phyloP scores from a whole-genome alignment of 2,797 vertebrate species.

The Gymnothorax reevesii region DNA sequence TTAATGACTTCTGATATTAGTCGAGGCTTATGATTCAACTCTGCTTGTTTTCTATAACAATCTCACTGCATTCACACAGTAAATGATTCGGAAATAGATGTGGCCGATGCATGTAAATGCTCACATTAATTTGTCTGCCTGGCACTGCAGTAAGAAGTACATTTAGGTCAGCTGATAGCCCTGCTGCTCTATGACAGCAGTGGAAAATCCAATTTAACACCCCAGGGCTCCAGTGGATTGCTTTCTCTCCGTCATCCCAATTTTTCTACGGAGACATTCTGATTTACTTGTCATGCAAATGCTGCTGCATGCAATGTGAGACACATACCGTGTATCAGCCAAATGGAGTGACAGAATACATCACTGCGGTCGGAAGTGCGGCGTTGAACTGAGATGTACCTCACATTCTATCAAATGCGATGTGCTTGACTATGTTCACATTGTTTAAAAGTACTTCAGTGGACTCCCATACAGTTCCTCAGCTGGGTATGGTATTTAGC shows the following conservation, averaged over 20 bases:
- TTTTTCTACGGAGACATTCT: not conserved
- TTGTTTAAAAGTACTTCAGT: not conserved
- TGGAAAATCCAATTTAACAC: slow-evolving; percentile 83
- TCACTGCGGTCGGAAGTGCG: not conserved
- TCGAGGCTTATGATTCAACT: not conserved
- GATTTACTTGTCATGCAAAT: slow-evolving; percentile 2
- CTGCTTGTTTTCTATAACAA: not conserved
- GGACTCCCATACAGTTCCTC: not conserved
- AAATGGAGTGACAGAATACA: not conserved
- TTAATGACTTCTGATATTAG: not conserved
- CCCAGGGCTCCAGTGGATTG: slow-evolving; percentile 56
- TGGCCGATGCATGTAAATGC: not conserved
- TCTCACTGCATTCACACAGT: not conserved
- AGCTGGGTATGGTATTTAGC: not conserved
- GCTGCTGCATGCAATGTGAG: not conserved
- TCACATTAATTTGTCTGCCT: not conserved
- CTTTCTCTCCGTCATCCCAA: not conserved
- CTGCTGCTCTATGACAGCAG: slow-evolving; percentile 68
- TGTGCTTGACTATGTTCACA: not conserved
- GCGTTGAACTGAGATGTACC: not conserved
- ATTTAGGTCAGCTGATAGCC: slow-evolving; percentile 69
- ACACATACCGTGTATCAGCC: not conserved
- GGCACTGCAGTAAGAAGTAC: too few relatives aligned
- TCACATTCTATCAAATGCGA: not conserved
- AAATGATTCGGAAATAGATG: not conserved